phyloP scores from a whole-genome alignment of 2,113 vertebrate genomes.

The Archocentrus centrarchus region DNA sequence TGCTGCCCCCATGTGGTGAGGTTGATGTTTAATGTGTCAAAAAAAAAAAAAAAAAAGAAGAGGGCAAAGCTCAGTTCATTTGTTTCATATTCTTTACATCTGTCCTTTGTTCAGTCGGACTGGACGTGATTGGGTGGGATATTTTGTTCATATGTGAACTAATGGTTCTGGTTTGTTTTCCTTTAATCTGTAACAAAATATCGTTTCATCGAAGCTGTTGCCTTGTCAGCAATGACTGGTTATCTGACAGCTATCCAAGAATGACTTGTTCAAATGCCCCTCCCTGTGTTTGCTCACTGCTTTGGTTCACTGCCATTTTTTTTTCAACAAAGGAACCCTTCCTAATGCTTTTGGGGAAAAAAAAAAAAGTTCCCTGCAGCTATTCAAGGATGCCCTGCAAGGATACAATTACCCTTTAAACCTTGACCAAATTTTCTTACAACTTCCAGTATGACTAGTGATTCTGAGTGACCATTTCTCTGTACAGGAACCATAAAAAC shows the following conservation, averaged over 20 bases:
- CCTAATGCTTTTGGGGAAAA: background rate
- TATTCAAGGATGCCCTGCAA: slow-evolving; percentile 6
- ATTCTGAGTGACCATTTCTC: slow-evolving; percentile 7
- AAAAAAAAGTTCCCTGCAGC: background rate
- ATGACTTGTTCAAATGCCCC: background rate
- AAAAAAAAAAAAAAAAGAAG: background rate
- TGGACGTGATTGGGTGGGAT: background rate
- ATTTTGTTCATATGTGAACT: background rate
- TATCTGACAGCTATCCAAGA: background rate
- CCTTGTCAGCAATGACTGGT: background rate
- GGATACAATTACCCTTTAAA: slow-evolving; percentile 59
- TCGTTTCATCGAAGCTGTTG: background rate
- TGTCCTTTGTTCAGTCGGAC: background rate
- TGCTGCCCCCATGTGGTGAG: slow-evolving; percentile 64
- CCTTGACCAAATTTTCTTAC: slow-evolving; percentile 34
- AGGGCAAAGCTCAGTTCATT: background rate
- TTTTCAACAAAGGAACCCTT: background rate
- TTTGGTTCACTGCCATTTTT: background rate
- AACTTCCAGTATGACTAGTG: background rate
- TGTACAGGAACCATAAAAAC: slow-evolving; percentile 1
- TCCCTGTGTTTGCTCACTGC: background rate
- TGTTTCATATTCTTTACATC: slow-evolving; percentile 14
- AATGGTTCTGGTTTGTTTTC: background rate
- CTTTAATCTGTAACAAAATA: background rate
- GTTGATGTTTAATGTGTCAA: background rate